Evolutionary conservation across 2,888 invertebrate genomes (phyloP), one percentile per base, ranked within the genome.

Genomic region (Ornithoptera priamus): DNA sequence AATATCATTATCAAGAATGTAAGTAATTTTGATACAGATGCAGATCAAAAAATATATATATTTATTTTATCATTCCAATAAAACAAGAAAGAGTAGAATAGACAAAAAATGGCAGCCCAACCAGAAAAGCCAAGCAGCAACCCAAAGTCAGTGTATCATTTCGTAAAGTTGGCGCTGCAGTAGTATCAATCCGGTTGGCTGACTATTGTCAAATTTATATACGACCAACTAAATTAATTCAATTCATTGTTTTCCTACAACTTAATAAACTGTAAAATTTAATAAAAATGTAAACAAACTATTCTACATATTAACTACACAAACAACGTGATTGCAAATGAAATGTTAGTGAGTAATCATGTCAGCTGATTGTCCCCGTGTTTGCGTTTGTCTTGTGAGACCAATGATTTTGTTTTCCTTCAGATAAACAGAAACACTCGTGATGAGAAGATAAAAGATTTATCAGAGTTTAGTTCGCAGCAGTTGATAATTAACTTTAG

Each of bases 381-480:
- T 67, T 67, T 67, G 30, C 42, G 50, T 67, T 63, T 61, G 63
- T 72, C 70, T 72, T 70, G 70, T 72, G 70, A 70, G 65, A 68
- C 63, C 57, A 63, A 56, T 68, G 46, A 65, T 65, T 60, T 63
- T 65, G 63, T 63, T 61, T 36, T 70, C 36, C 24, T 20, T 17
- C 42, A 59, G 64, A 69, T 65, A 72, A 69, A 65, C 57, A 62
- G 69, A 65, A 71, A 72, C 71, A 72, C 69, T 65, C 65, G 67
- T 70, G 67, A 70, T 65, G 67, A 69, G 60, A 64, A 24, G 39
- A 71, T 74, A 72, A 71, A 68, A 70, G 42, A 72, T 68, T 72
- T 73, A 65, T 62, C 69, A 68, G 68, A 70, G 73, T 74, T 81
- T 77, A 83, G 80, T 83, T 66, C 57, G 46, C 71, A 68, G 70